phyloP scores from a whole-genome alignment of 2,113 vertebrate genomes.

The Zosterops japonicus region DNA sequence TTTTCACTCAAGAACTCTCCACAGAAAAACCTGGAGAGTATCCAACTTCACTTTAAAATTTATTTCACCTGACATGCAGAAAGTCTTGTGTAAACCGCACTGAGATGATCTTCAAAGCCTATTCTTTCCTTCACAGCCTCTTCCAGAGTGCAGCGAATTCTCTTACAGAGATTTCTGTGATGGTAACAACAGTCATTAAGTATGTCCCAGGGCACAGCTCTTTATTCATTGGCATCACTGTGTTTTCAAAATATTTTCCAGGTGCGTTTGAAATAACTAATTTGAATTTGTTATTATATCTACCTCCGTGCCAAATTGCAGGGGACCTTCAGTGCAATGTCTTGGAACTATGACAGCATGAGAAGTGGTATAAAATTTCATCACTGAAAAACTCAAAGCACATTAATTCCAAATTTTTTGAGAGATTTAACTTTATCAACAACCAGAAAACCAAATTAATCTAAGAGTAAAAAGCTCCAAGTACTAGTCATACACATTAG shows the following conservation, averaged over 20 bases:
- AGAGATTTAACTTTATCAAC: not conserved
- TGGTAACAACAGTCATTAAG: not conserved
- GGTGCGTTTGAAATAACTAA: not conserved
- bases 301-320: not conserved
- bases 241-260: not conserved
- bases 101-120: not conserved
- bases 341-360: not conserved
- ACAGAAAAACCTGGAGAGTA: not conserved
- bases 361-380: not conserved
- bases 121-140: not conserved
- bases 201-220: not conserved
- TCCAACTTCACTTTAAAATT: not conserved
- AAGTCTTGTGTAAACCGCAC: not conserved
- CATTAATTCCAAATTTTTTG: rapidly evolving
- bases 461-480: not conserved
- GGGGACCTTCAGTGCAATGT: not conserved
- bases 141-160: not conserved
- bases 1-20: not conserved
- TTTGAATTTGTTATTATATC: not conserved
- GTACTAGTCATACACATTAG: not conserved
- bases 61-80: not conserved
- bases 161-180: not conserved
- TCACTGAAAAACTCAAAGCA: not conserved
- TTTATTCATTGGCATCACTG: not conserved
- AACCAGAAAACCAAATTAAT: not conserved